Conservation (phyloP, 2,113 vertebrate species). For the Dicerorhinus sumatrensis region DNA sequence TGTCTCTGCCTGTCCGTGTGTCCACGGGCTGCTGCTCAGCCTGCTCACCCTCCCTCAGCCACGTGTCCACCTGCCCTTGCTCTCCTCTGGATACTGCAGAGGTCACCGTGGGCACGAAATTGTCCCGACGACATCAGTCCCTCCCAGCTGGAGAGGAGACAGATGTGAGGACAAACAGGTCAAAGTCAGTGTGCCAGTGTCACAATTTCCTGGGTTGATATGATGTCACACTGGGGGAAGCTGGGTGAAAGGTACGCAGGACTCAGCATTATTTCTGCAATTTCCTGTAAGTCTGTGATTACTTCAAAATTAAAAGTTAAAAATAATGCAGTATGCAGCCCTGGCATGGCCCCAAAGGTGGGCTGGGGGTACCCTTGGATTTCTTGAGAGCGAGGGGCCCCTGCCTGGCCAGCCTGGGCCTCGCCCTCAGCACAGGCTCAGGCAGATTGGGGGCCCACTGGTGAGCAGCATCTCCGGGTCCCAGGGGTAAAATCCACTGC, state of each 20-base stretch:
- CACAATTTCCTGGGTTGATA: background rate
- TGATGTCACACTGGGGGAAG: background rate
- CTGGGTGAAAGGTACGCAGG: background rate
- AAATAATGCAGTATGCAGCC: background rate
- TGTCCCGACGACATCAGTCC: rapidly evolving
- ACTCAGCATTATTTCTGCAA: background rate
- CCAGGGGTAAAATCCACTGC: background rate
- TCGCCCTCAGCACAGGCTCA: rapidly evolving
- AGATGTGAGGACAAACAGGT: background rate
- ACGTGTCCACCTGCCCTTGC: background rate
- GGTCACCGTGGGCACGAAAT: background rate
- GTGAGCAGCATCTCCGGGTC: background rate
- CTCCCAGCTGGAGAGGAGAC: background rate
- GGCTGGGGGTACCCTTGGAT: background rate
- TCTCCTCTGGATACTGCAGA: background rate
- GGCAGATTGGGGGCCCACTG: background rate
- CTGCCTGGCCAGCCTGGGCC: background rate
- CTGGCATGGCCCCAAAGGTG: background rate
- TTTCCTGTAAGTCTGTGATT: background rate
- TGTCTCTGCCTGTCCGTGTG: rapidly evolving
- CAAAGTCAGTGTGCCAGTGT: background rate
- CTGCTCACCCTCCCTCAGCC: background rate
- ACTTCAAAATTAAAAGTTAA: background rate
- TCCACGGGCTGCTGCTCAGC: background rate
- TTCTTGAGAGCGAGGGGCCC: background rate